Evolutionary conservation across 2,113 vertebrate genomes (phyloP).

Genomic region (Trichechus manatus): DNA sequence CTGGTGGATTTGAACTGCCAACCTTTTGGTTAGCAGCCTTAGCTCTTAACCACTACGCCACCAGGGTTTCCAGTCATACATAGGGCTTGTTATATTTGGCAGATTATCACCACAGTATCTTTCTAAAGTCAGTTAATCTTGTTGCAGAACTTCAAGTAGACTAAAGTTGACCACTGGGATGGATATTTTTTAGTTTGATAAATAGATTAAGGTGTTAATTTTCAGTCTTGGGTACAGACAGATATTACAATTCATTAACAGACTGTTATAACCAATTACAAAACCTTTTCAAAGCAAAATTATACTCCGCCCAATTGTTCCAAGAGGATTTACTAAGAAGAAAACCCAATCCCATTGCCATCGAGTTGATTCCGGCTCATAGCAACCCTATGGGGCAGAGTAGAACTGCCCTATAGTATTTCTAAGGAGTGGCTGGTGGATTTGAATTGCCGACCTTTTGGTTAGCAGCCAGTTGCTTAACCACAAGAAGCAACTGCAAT

Average conservation of each 20-base stretch:
- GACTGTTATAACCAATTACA: not conserved
- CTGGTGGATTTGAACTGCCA: too few relatives aligned
- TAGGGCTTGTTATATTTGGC: not conserved
- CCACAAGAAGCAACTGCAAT: not conserved
- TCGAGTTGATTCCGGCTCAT: too few relatives aligned
- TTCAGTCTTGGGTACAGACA: not conserved
- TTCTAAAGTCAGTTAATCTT: not conserved
- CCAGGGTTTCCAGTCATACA: not conserved
- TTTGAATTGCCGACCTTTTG: too few relatives aligned
- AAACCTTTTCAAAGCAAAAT: not conserved
- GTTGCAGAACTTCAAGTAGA: not conserved
- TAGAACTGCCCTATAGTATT: too few relatives aligned
- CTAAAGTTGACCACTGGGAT: too few relatives aligned
- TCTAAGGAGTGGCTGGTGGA: too few relatives aligned
- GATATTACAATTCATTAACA: not conserved
- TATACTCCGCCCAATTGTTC: not conserved
- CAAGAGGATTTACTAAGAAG: not conserved
- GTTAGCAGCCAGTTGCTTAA: too few relatives aligned
- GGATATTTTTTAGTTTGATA: too few relatives aligned
- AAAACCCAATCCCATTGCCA: not conserved
- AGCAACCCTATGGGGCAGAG: too few relatives aligned
- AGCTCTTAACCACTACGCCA: too few relatives aligned
- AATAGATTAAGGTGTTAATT: too few relatives aligned
- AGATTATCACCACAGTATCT: not conserved
- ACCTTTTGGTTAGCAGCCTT: too few relatives aligned